phyloP scores from a whole-genome alignment of 2,113 vertebrate genomes.

The Oreotrochilus melanogaster region DNA sequence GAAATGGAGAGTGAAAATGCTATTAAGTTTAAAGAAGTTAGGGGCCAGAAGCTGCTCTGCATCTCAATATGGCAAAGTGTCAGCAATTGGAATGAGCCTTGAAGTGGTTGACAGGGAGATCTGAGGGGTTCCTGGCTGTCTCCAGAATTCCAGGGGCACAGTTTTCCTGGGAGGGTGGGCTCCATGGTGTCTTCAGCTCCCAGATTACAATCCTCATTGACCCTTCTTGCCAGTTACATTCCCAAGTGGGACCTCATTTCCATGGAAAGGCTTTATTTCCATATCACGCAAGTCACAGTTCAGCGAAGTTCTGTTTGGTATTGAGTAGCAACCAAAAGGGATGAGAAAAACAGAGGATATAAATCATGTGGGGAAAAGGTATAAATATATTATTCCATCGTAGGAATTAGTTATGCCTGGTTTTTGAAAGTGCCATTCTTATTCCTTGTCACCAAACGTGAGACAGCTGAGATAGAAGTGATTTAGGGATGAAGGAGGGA shows the following conservation, averaged over 20 bases:
- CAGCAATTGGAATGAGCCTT: neutral
- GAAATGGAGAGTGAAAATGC: neutral
- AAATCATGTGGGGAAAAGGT: neutral
- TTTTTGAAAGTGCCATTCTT: neutral
- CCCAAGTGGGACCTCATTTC: neutral
- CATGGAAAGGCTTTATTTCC: neutral
- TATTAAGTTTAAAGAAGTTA: neutral
- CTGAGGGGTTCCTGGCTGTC: too few relatives aligned
- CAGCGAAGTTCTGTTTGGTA: neutral
- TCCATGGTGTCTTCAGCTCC: neutral
- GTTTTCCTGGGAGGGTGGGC: neutral
- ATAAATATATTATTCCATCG: neutral
- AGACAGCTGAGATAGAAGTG: neutral
- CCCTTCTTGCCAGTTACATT: neutral
- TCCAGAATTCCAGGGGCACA: neutral
- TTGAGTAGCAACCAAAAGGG: neutral
- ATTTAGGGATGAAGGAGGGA: conserved; percentile 25
- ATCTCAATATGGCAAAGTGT: neutral
- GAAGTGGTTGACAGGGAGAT: neutral
- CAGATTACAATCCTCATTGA: neutral
- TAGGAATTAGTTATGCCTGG: neutral
- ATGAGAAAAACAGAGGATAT: neutral
- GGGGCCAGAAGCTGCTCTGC: neutral
- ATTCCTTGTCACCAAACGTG: neutral
- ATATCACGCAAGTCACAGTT: neutral